Conservation (phyloP, 2,797 vertebrate species). For the Mastacembelus armatus region DNA sequence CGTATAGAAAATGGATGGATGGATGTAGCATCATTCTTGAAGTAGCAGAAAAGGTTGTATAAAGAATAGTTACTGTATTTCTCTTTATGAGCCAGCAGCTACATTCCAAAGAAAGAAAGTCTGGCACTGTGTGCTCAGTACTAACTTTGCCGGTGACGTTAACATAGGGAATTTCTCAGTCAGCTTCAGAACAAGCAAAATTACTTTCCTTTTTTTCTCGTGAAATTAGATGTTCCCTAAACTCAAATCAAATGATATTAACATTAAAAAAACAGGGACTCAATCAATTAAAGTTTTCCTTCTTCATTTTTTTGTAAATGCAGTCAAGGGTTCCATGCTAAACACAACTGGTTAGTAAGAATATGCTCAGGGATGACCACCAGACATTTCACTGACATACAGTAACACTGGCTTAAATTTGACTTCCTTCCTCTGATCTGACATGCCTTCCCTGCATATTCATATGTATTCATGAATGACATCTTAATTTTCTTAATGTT, state of each 20-base stretch:
- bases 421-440: too few relatives aligned
- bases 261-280: too few relatives aligned
- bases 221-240: slow-evolving; percentile 10
- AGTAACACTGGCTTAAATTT: too few relatives aligned
- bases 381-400: too few relatives aligned
- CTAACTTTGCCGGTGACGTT: slow-evolving; percentile 58
- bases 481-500: too few relatives aligned
- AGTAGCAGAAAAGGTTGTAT: slow-evolving; percentile 35
- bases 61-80: slow-evolving; percentile 52
- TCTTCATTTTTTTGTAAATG: background rate
- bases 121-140: slow-evolving; percentile 44
- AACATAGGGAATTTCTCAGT: slow-evolving; percentile 59
- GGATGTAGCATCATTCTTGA: too few relatives aligned
- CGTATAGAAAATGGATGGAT: too few relatives aligned
- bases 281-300: background rate
- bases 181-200: slow-evolving; percentile 39
- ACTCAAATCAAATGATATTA: too few relatives aligned
- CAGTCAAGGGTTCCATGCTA: slow-evolving; percentile 5
- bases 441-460: too few relatives aligned
- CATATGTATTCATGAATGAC: too few relatives aligned
- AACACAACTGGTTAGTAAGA: too few relatives aligned
- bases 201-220: slow-evolving; percentile 39
- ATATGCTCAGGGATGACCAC: too few relatives aligned
- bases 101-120: slow-evolving; percentile 33
- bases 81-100: slow-evolving; percentile 52